Evolutionary conservation across 2,888 invertebrate species (phyloP).

Genomic region (Pardosa pseudoannulata): DNA sequence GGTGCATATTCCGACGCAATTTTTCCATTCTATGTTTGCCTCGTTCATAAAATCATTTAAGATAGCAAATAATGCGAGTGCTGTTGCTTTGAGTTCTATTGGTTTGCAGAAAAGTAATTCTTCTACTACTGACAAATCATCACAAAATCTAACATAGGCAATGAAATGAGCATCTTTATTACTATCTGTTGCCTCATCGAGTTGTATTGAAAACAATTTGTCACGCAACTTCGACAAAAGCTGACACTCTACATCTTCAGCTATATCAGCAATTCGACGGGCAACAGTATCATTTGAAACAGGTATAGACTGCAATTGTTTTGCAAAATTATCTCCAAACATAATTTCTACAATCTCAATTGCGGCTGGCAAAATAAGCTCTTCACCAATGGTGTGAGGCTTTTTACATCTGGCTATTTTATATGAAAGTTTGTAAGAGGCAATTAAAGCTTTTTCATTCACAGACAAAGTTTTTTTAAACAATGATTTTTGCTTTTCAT

Average conservation of each 20-base stretch:
- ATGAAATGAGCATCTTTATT: constrained; percentile 36
- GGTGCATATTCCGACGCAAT: constrained; percentile 59
- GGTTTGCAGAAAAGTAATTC: constrained; percentile 34
- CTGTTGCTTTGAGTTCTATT: constrained; percentile 39
- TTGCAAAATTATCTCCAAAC: constrained; percentile 20
- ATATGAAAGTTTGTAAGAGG: constrained; percentile 43
- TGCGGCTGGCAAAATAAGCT: constrained; percentile 30
- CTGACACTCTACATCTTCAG: constrained; percentile 49
- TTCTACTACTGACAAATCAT: constrained; percentile 35
- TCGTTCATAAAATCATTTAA: constrained; percentile 39
- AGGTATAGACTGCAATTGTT: constrained; percentile 24
- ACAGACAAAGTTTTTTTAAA: constrained; percentile 12
- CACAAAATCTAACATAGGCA: constrained; percentile 38
- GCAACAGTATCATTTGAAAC: constrained; percentile 43
- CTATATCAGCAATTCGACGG: constrained; percentile 38
- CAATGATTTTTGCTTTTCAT: constrained; percentile 11
- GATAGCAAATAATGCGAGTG: constrained; percentile 27
- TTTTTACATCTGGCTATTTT: constrained; percentile 61
- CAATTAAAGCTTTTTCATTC: constrained; percentile 50
- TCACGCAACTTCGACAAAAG: constrained; percentile 1
- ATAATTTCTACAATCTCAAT: constrained; percentile 30
- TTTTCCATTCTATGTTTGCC: constrained; percentile 51
- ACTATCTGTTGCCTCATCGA: constrained; percentile 31
- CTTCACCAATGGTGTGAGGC: constrained; percentile 46
- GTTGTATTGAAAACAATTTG: constrained; percentile 22